phyloP scores from a whole-genome alignment of 2,888 invertebrate genomes.

The Coelopa pilipes region DNA sequence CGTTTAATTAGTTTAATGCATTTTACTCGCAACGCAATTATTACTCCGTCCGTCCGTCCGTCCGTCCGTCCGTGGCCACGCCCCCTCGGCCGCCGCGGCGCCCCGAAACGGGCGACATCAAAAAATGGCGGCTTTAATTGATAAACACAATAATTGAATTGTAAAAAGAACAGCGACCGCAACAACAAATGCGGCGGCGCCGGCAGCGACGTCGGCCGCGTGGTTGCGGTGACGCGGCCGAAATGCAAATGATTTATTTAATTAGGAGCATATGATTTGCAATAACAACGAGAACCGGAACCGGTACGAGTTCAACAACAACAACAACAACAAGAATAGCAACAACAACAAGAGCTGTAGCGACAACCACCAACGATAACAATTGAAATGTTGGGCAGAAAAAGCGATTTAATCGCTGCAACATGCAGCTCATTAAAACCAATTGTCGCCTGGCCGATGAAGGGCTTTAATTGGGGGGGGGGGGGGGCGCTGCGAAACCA shows the following conservation, averaged over 20 bases:
- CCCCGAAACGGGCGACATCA: neutral
- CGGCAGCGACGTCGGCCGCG: too few species aligned
- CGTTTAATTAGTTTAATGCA: conserved; percentile 27
- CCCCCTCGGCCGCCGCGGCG: neutral
- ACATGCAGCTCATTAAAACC: too few species aligned
- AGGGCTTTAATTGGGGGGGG: too few species aligned
- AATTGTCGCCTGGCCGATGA: too few species aligned
- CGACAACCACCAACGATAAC: too few species aligned
- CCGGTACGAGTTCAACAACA: too few species aligned
- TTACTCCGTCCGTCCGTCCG: neutral
- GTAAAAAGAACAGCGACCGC: conserved; percentile 22
- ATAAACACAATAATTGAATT: conserved; percentile 31
- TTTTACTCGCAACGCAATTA: conserved; percentile 20
- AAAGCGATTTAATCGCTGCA: too few species aligned
- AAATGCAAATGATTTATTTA: conserved; percentile 23
- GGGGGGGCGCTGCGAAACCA: too few species aligned
- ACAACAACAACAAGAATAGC: too few species aligned
- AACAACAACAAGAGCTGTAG: too few species aligned
- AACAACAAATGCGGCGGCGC: conserved; percentile 23
- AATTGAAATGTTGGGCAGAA: too few species aligned
- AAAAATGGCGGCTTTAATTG: conserved; percentile 2
- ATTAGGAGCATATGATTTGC: conserved; percentile 19
- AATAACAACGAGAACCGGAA: neutral
- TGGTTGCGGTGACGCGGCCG: conserved; percentile 16
- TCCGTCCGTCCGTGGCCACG: neutral